Base-by-base conservation (phyloP, 2,888 invertebrate genomes). In the Papilio gigon region DNA sequence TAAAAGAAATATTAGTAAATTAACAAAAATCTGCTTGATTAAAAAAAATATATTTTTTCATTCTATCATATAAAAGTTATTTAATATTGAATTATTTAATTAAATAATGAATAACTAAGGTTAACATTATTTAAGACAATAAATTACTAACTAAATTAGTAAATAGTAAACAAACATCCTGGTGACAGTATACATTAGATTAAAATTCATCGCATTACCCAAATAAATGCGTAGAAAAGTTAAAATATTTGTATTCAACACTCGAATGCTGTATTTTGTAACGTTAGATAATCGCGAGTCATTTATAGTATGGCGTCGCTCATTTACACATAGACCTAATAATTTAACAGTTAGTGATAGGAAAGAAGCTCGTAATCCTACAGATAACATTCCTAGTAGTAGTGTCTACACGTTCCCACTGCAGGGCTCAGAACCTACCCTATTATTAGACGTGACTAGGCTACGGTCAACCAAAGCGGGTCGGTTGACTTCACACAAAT, bases 221-320 rank as follows among this genome's bases (percentile, higher is more conserved):
- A 56, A 50, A 50, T 50, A 50, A 53, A 56, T 30, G 53, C 17
- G n/a, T 30, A 56, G 30, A 56, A 30, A 56, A 56, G 53, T 56
- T 17, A 11, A n/a, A 30, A 56, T 30, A 14, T 56, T 56, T 56
- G 53, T 56, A 56, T 56, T 30, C 53, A 56, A 56, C 53, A 56
- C 17, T 30, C 11, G 53, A 56, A 30, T 30, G 14, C 12, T 5
- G 14, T 50, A n/a, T 56, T 56, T 56, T 27, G 53, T 56, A 56
- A 56, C 12, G 14, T 56, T 56, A 56, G 53, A 56, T 30, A 56
- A 56, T 30, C n/a, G 53, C 30, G 1, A 17, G 9, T 3, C 1
- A 2, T 30, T 30, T 56, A n/a, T 30, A 14, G 12, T 11, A 8
- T 53, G 27, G 3, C 27, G n/a, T 53, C 14, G 1, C 50, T 25